Evolutionary conservation across 2,888 invertebrate genomes (phyloP), one percentile per base, ranked within the genome.

Genomic region (Hypomecis punctinalis): DNA sequence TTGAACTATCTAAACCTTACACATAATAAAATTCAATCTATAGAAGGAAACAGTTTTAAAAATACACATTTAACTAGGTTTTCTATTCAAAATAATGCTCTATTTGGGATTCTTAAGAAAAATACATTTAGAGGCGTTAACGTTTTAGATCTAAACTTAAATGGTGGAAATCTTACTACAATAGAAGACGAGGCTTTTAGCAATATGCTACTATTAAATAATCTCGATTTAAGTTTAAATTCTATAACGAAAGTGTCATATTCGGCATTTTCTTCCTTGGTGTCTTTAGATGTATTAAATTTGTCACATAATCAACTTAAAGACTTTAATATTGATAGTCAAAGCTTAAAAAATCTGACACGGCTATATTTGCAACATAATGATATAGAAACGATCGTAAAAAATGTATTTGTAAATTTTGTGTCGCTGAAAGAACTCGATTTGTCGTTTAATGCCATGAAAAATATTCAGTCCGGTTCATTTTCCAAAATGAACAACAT

Each of bases 261-360:
- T 7, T 63, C 64, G 2, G 57, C 72, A 13, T 72, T 72, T 45
- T 61, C 36, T 6, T 54, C 62, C 10, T 57, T 72, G 49, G 39
- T 56, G 6, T 53, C 40, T 7, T 46, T 72, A 23, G 35, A 60
- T 8, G 39, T 11, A 0, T 36, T 72, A 40, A 69, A 72, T 49
- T 52, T 72, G 40, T 72, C 72, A 9, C 49, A 68, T 51, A 72
- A 72, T 46, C 23, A 46, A 39, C 57, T 72, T 37, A 48, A 57
- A 6, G 43, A 66, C 0, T 23, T 72, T 10, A 55, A 52, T 45
- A 66, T 72, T 61, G 60, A 63, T 10, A 70, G 56, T n/a, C 47
- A 39, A 11, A 53, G 37, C 48, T 45, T 72, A 8, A 57, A 49
- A 52, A 66, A 62, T 37, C 35, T 72, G 6, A 47, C 65, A 0